Conservation (phyloP, 2,797 vertebrate species). For the Cottoperca gobio region DNA sequence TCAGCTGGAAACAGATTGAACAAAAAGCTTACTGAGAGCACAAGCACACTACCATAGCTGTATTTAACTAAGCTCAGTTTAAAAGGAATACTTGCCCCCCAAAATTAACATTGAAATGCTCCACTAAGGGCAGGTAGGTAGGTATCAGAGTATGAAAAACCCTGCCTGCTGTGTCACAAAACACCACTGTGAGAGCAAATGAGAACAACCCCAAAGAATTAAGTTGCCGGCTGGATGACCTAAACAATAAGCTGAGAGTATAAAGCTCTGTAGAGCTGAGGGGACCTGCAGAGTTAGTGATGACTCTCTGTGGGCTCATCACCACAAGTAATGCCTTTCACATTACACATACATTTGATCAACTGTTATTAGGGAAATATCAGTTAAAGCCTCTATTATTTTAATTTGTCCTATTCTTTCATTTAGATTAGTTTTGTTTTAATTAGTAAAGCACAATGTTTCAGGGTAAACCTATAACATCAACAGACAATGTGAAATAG, state of each 20-base stretch:
- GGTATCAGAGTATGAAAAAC: not conserved
- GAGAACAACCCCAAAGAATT: no score
- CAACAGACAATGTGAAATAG: no score
- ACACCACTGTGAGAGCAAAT: not conserved
- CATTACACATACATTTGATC: no score
- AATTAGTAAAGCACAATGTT: not conserved
- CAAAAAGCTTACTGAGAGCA: not conserved
- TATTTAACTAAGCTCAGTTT: not conserved
- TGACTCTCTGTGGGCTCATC: no score
- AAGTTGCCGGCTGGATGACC: no score
- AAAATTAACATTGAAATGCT: no score
- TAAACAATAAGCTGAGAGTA: no score
- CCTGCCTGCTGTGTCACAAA: not conserved
- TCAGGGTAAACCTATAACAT: not conserved
- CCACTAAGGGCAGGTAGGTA: no score
- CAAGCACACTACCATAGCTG: not conserved
- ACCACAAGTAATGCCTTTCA: no score
- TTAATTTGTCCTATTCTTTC: not conserved
- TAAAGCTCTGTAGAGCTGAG: no score
- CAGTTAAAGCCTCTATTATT: not conserved
- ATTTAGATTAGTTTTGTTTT: not conserved
- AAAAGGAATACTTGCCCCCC: no score
- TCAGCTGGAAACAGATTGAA: conserved; percentile 6
- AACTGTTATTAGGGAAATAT: not conserved
- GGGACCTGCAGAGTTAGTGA: no score